Conservation (phyloP, 2,797 vertebrate genomes). For the Cossypha polioptera region DNA sequence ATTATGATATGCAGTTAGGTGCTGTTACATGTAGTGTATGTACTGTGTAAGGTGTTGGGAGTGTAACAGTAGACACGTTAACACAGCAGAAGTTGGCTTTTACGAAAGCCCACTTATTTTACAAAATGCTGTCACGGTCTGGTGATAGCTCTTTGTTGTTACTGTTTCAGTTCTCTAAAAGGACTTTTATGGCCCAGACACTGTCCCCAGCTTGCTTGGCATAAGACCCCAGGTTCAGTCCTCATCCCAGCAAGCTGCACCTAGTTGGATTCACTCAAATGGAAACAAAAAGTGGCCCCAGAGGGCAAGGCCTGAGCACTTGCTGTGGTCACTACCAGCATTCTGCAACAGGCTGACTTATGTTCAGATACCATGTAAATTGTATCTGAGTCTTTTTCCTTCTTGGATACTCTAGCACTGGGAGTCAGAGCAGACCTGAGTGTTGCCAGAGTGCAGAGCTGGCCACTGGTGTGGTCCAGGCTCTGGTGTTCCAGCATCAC, state of each 20-base stretch:
- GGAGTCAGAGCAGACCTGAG: not conserved
- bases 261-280: not conserved
- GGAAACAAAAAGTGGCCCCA: fast-evolving
- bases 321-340: not conserved
- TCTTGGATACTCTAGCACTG: not conserved
- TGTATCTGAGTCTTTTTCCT: not conserved
- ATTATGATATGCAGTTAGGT: not conserved
- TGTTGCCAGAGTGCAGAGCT: not conserved
- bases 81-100: not conserved
- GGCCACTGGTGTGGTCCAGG: not conserved
- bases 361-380: not conserved
- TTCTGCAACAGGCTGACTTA: not conserved
- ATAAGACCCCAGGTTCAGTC: not conserved
- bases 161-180: not conserved
- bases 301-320: not conserved
- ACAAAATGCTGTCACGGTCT: not conserved
- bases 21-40: not conserved
- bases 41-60: not conserved
- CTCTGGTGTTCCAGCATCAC: fast-evolving
- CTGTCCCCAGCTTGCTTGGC: not conserved
- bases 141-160: not conserved
- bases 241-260: fast-evolving
- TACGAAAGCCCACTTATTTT: not conserved
- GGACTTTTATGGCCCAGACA: not conserved
- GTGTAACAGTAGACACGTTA: not conserved